Base-by-base conservation (phyloP, 2,888 invertebrate species). In the Hirtodrosophila trivittata region DNA sequence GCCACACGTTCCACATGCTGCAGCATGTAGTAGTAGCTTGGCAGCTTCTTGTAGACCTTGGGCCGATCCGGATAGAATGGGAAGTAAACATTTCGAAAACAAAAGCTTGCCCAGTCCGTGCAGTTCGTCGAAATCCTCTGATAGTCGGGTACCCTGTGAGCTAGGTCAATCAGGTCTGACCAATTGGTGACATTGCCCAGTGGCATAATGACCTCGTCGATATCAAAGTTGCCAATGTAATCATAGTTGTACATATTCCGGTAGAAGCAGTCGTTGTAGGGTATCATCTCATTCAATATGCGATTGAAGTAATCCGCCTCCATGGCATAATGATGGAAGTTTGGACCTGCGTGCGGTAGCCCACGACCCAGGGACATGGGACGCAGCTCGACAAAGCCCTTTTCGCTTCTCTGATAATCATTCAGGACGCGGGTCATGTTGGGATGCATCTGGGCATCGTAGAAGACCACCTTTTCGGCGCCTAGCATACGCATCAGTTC, bases 251-350 rank as follows among this genome's bases (percentile, higher is more conserved):
- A 96, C 92, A 97, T 94, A 89, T 97, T 95, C 86, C 96, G 95
- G 91, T 98, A 98, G 59, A 98, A 93, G 89, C 98, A 98, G 90
- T 98, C 98, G 90, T 98, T 98, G 92, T 98, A 98, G 4, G 98
- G 97, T 78, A 98, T 96, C 68, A 98, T 92, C 91, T 98, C 98
- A 91, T 97, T 97, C 88, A 97, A 95, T n/a, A 97, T 92, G 89
- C 97, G 97, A 91, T 97, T 95, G 82, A 95, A 96, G 10, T 95
- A 94, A 89, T 97, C 97, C 87, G 95, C 94, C 46, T 94, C 94
- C 57, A 98, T 93, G 87, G 96, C 97, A 91, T 95, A 93, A 89
- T 97, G 96, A 87, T 96, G 96, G 80, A 97, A 94, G 1, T 95
- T 94, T 0, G 95, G 95, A n/a, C 95, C 93, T n/a, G 95, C 93